These are phyloP conservation scores for Lucilia cuprina DNA, from an alignment of 1,140 invertebrate species.

Conservation along the genomic window DNA sequence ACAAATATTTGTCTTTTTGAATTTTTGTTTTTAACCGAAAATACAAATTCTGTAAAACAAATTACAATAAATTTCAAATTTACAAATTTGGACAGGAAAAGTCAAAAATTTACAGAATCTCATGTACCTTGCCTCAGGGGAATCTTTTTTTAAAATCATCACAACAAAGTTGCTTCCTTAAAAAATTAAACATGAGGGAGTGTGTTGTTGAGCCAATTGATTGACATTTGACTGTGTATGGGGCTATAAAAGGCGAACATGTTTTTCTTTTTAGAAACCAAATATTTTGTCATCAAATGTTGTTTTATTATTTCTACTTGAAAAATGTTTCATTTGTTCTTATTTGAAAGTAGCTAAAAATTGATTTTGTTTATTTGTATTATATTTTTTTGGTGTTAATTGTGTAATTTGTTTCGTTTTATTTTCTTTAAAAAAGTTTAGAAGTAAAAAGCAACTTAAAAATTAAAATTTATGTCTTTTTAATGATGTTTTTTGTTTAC, in stretches of 20 bases:
- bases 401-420: neutral
- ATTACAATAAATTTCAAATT: too few relatives aligned
- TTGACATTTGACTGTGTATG: neutral
- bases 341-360: neutral
- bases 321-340: neutral
- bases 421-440: neutral
- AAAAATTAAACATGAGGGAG: neutral
- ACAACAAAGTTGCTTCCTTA: neutral
- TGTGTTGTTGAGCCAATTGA: neutral
- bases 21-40: too few relatives aligned
- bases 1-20: too few relatives aligned
- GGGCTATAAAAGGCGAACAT: neutral
- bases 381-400: neutral
- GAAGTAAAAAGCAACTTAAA: neutral
- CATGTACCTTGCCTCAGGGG: neutral
- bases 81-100: neutral
- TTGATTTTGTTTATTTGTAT: neutral
- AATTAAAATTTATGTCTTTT: neutral
- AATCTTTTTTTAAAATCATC: neutral
- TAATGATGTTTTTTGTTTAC: neutral
- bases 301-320: neutral
- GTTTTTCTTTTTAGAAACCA: neutral
- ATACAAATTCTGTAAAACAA: too few relatives aligned
- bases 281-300: constrained; percentile 8
- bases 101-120: neutral